A percentile compares a stretch with the other conserved stretches of the same genome.
phyloP scores from a whole-genome alignment of 2,797 vertebrate species.

The Knipowitschia caucasica region DNA sequence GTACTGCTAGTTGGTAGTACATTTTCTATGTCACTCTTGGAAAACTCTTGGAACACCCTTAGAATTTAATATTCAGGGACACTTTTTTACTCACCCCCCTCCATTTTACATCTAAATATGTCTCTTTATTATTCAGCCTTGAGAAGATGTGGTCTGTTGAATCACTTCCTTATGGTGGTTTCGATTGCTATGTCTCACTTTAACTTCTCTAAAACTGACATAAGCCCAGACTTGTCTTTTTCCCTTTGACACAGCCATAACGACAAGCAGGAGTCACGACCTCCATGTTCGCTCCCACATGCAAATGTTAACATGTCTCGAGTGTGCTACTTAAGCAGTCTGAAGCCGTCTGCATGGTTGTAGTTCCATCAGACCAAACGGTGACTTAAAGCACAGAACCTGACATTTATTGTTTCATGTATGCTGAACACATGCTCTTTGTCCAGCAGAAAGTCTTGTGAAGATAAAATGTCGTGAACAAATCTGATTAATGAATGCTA shows the following conservation, averaged over 20 bases:
- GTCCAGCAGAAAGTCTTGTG: too few species aligned
- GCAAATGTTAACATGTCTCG: neutral
- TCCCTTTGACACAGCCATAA: conserved; percentile 24
- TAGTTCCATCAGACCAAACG: too few species aligned
- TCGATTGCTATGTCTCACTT: neutral
- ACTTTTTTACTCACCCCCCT: neutral
- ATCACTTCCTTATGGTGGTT: neutral
- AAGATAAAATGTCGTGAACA: too few species aligned
- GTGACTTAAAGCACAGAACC: too few species aligned
- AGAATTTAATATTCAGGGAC: neutral
- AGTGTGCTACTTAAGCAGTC: conserved; percentile 1
- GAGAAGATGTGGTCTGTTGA: conserved; percentile 4
- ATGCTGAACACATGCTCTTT: too few species aligned
- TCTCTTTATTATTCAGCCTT: neutral
- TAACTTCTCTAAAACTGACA: conserved; percentile 3
- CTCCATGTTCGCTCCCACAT: conserved; percentile 11
- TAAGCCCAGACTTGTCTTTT: conserved; percentile 25
- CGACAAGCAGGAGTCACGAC: conserved; percentile 29
- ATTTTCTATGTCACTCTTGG: too few species aligned
- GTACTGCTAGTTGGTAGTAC: too few species aligned
- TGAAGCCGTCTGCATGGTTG: too few species aligned
- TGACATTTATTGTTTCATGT: too few species aligned
- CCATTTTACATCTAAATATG: neutral
- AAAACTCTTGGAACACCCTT: too few species aligned
- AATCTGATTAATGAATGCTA: too few species aligned